Evolutionary conservation across 1,140 invertebrate genomes (phyloP), one percentile per base, ranked within the genome.

Genomic region (Drosophila funebris): DNA sequence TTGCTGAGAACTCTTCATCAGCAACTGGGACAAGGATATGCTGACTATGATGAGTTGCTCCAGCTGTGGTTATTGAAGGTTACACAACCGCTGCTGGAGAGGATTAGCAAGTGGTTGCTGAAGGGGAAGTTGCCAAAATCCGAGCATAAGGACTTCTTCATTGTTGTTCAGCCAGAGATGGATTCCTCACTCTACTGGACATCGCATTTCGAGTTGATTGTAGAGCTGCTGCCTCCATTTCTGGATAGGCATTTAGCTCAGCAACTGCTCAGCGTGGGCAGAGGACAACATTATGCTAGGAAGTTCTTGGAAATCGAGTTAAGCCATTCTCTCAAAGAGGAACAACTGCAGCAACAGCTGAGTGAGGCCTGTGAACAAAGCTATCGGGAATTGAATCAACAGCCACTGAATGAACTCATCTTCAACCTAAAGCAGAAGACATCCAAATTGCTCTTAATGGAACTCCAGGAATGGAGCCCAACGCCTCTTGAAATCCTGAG

Each of bases 251-350:
- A 53, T 7, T 14, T 68, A 0, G 33, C 24, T 1, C 31, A 52
- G 9, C 46, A 8, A 5, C 6, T 85, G 8, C 31, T 87, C 0
- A 22, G 6, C 4, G 31, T 62, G 11, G 81, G 81, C 0, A 73
- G 53, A 16, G 53, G 41, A 9, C 29, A 48, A 6, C 14, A 50
- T 5, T 67, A 36, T 22, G 27, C 37, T 0, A 18, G 22, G 0
- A 33, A 53, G 13, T 77, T 41, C 8, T 6, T 74, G 9, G n/a
- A 27, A 0, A 5, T 57, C 0, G 24, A 66, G 11, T 41, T 57
- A 0, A 2, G 1, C 3, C 8, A 2, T 0, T 11, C 1, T 16
- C 0, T 44, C 0, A 4, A 7, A 0, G 8, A 16, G 3, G 2
- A 11, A 16, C 13, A 48, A 3, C 5, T 16, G 22, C 6, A 54